Conservation (phyloP, 2,797 vertebrate genomes). For the Dendrocincla tyrannina region DNA sequence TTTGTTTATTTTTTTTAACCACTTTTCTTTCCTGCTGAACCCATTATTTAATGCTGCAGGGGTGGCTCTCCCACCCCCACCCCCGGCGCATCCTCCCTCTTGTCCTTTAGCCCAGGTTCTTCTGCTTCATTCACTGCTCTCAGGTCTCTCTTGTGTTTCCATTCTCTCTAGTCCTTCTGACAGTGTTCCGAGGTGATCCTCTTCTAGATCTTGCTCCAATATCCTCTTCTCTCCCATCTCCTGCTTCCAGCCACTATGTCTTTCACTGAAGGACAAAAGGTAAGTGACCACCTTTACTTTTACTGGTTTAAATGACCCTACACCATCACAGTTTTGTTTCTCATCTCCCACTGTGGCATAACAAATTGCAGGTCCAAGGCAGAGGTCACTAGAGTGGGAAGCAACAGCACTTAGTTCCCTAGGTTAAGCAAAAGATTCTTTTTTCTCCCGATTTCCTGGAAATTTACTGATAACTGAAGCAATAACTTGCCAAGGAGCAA, state of each 20-base stretch:
- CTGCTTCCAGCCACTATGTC: not conserved
- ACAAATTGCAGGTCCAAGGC: not conserved
- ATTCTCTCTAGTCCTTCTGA: not conserved
- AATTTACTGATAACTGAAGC: not conserved
- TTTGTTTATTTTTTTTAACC: rapidly evolving
- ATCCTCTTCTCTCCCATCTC: not conserved
- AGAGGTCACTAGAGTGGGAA: not conserved
- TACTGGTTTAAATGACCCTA: not conserved
- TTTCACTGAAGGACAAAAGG: not conserved
- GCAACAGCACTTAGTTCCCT: not conserved
- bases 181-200: not conserved
- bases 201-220: not conserved
- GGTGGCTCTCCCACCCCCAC: not conserved
- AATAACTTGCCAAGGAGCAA: not conserved
- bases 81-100: not conserved
- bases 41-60: not conserved
- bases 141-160: not conserved
- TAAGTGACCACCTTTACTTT: not conserved
- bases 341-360: not conserved
- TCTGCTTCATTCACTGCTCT: not conserved
- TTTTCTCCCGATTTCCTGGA: not conserved
- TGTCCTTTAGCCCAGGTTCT: not conserved
- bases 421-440: not conserved
- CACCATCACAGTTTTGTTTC: not conserved
- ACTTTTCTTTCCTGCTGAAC: not conserved